Evolutionary conservation across 1,140 invertebrate species (phyloP).

Genomic region (Solenopsis invicta): DNA sequence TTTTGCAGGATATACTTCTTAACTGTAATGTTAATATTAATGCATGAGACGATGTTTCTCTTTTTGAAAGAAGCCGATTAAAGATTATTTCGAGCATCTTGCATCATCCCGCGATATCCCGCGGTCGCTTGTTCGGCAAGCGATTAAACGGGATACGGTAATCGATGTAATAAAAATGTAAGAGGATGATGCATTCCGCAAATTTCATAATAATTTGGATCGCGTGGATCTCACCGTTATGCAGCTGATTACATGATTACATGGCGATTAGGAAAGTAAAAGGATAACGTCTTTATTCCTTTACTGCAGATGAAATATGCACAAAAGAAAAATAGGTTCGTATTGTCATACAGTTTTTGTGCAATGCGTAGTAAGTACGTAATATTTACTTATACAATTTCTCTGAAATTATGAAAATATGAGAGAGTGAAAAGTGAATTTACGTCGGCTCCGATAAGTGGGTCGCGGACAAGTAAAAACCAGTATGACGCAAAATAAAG

Average conservation of each 20-base stretch:
- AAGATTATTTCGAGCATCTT: neutral
- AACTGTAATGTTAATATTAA: neutral
- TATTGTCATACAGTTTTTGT: neutral
- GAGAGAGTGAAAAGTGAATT: conserved; percentile 2
- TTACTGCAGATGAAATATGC: too few species aligned
- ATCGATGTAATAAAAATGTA: neutral
- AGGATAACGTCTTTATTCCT: neutral
- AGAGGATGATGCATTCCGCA: neutral
- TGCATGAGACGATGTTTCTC: neutral
- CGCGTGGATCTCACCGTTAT: too few species aligned
- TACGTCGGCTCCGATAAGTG: neutral
- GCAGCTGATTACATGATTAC: neutral
- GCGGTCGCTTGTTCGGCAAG: neutral
- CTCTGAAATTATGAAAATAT: neutral
- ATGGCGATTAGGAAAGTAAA: neutral
- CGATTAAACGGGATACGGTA: neutral
- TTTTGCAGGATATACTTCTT: neutral
- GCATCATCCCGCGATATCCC: neutral
- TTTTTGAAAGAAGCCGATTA: neutral
- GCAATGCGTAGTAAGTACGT: neutral
- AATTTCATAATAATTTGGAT: neutral
- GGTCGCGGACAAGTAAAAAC: conserved; percentile 23
- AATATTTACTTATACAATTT: neutral
- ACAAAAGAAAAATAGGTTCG: neutral
- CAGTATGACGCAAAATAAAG: conserved; percentile 5